phyloP scores from a whole-genome alignment of 1,140 invertebrate species.

The Lepidurus packardi region DNA sequence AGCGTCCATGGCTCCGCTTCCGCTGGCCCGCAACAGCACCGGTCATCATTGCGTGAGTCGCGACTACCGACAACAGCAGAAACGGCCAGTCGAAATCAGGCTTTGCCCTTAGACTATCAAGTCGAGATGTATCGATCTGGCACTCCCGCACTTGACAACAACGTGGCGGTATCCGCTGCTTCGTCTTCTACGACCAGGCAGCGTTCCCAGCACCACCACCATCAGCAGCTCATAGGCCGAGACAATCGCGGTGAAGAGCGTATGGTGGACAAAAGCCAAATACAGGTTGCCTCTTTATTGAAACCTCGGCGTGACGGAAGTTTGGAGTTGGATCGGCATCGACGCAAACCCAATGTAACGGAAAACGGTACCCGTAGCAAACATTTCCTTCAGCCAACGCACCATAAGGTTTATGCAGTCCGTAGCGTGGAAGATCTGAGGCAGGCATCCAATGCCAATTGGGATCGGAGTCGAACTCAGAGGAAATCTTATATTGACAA shows the following conservation, averaged over 20 bases:
- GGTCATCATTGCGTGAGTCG: conserved; percentile 37
- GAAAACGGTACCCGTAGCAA: neutral
- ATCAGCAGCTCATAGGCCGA: conserved; percentile 24
- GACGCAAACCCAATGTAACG: neutral
- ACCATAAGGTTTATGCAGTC: neutral
- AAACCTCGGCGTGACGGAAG: neutral
- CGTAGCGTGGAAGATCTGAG: neutral
- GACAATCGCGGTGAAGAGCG: conserved; percentile 12
- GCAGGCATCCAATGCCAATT: neutral
- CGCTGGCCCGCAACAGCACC: conserved; percentile 34
- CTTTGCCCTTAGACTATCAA: conserved; percentile 41
- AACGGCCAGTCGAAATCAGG: conserved; percentile 33
- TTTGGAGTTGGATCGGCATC: neutral
- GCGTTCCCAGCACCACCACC: conserved; percentile 22
- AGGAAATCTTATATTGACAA: neutral
- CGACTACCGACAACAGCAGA: conserved; percentile 36
- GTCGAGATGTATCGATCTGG: conserved; percentile 48
- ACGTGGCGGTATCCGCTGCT: conserved; percentile 45
- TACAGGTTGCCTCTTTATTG: neutral
- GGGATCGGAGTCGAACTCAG: neutral
- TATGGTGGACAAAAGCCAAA: neutral
- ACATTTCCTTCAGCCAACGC: conserved; percentile 5
- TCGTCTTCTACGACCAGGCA: conserved; percentile 39
- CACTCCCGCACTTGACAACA: conserved; percentile 49
- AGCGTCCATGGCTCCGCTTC: conserved; percentile 35